Evolutionary conservation across 2,113 vertebrate genomes (phyloP).

Genomic region (Perca fluviatilis): DNA sequence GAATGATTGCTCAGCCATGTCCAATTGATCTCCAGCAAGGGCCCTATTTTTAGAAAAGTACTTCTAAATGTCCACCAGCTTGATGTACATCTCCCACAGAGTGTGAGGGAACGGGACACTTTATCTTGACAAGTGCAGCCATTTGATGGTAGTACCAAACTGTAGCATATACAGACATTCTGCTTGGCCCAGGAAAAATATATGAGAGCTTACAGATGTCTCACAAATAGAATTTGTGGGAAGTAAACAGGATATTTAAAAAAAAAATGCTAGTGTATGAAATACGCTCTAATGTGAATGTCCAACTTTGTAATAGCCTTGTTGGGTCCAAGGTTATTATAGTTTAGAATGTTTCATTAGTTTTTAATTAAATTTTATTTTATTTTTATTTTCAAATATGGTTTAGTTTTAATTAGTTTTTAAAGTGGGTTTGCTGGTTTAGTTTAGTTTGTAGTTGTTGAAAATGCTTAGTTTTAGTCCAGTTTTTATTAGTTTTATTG

Average conservation of each 20-base stretch:
- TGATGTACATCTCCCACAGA: constrained; percentile 67
- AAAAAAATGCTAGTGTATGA: background rate
- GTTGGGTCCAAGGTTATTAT: no score
- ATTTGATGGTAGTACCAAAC: constrained; percentile 59
- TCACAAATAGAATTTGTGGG: background rate
- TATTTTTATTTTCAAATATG: no score
- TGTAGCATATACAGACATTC: constrained; percentile 4
- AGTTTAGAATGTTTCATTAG: no score
- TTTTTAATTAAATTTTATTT: no score
- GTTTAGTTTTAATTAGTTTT: no score
- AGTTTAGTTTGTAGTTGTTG: no score
- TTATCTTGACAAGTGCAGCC: constrained; percentile 64
- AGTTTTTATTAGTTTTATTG: no score
- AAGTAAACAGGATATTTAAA: background rate
- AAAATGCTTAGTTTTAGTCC: no score
- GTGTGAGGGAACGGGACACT: constrained; percentile 48
- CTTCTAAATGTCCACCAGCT: constrained; percentile 64
- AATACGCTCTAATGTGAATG: background rate
- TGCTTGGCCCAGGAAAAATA: constrained; percentile 1
- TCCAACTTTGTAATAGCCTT: background rate
- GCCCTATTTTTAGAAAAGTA: constrained; percentile 71
- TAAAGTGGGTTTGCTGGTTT: no score
- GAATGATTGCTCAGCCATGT: constrained; percentile 58
- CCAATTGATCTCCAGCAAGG: constrained; percentile 44
- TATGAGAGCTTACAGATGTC: constrained; percentile 6